Evolutionary conservation across 2,797 vertebrate genomes (phyloP), one percentile per base, ranked within the genome.

Genomic region (Leontocebus nigricollis): DNA sequence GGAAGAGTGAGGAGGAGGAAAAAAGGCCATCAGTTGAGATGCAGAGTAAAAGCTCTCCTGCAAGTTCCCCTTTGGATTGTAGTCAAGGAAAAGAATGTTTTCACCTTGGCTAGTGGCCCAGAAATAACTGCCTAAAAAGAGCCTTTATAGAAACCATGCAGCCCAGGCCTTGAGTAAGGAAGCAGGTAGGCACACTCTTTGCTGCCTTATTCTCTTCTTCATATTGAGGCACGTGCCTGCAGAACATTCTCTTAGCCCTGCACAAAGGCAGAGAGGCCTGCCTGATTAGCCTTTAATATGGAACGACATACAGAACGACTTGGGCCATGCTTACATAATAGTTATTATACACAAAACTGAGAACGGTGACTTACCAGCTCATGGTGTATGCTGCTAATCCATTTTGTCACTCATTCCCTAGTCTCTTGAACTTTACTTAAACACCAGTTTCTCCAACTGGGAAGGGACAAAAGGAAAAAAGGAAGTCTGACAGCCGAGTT

Each of bases 91-190:
- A 84, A 95, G 48, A 94, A 52, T n/a, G 26, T 79, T 61, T 88
- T 22, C n/a, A 52, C 82, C 1, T 2, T 26, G 75, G 75, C 75
- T 48, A 30, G 36, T 79, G 67, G 33, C 52, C 79, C 33, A 33
- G 41, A 96, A 94, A 93, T 20, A 95, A 80, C 39, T 92, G 17
- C 70, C 76, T 89, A 13, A 55, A 84, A 93, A 95, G 83, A 93
- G 72, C 0, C 27, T 94, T 88, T 30, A 72, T 57, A 80, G 75
- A 97, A 89, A 95, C 9, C 33, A 12, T 33, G 30, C 17, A 46
- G 30, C 20, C 14, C 20, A 9, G 52, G 41, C 44, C 39, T 50
- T 7, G 39, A 9, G 39, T 77, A 48, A 75, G 93, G 92, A 30
- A 57, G 41, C 4, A 30, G 92, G 46, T 41, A 55, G 93, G 44